phyloP scores from a whole-genome alignment of 2,113 vertebrate genomes.

The Planiliza haematocheilus region DNA sequence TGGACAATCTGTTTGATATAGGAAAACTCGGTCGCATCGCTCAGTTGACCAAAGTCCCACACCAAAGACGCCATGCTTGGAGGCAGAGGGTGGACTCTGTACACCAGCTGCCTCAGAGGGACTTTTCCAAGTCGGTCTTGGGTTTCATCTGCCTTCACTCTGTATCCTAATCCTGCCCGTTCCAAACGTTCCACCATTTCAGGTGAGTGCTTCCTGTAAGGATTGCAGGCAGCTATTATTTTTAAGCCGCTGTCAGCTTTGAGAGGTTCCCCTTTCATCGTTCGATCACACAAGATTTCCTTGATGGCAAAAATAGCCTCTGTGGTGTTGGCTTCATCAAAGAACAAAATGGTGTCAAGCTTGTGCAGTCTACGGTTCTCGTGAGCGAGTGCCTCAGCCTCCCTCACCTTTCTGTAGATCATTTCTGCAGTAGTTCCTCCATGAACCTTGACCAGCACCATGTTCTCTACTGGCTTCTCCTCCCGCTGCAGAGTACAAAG shows the following conservation, averaged over 20 bases:
- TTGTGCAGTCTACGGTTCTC: constrained; percentile 62
- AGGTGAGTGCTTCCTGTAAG: constrained; percentile 82
- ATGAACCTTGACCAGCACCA: constrained; percentile 86
- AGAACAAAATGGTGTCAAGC: constrained; percentile 85
- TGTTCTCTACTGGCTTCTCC: constrained; percentile 73
- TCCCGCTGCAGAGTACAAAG: constrained; percentile 83
- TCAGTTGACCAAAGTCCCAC: constrained; percentile 88
- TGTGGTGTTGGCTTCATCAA: constrained; percentile 87
- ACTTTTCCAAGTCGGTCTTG: constrained; percentile 83
- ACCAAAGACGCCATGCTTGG: constrained; percentile 85
- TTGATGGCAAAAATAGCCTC: constrained; percentile 87
- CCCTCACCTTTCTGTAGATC: constrained; percentile 82
- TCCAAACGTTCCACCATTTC: constrained; percentile 83
- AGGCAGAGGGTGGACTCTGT: constrained; percentile 85
- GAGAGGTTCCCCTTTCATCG: constrained; percentile 78
- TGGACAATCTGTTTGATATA: constrained; percentile 85
- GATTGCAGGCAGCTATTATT: constrained; percentile 86
- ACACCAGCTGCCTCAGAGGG: constrained; percentile 85
- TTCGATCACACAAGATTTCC: constrained; percentile 84
- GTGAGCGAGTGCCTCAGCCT: constrained; percentile 78
- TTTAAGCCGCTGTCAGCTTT: constrained; percentile 76
- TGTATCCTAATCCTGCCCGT: constrained; percentile 84
- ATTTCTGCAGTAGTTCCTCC: constrained; percentile 84
- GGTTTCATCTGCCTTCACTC: constrained; percentile 82
- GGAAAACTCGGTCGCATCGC: constrained; percentile 78